Evolutionary conservation across 1,140 invertebrate species (phyloP), one percentile per base, ranked within the genome.

Genomic region (Parapsyche elsis): DNA sequence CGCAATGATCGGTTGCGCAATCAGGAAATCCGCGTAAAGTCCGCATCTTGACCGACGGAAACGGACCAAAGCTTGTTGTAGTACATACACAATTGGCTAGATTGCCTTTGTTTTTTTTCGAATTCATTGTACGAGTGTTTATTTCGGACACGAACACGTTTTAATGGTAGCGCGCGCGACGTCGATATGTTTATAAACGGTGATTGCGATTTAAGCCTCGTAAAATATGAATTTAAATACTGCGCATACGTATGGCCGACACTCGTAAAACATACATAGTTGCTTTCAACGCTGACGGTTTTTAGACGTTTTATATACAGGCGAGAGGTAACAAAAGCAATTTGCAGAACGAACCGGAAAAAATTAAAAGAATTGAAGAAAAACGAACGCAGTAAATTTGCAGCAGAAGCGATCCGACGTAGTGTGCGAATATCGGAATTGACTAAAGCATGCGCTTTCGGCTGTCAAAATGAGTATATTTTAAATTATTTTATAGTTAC

Each of bases 201-300:
- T 67, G 30, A 76, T 80, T 76, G 70, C 79, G 53, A 78, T 78
- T 81, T 81, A 78, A 78, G 57, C 44, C 73, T 57, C 80, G 46
- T 81, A 81, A 81, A 76, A 78, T 73, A 64, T 78, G 46, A 73
- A 77, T 81, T 78, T 46, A 81, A 81, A 74, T 64, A 38, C 57
- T 71, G 23, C 49, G 49, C 49, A 45, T 46, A 57, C 71, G 64
- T 38, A 38, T 4, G 30, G 7, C 57, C 76, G 24, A 64, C 45
- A 38, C 30, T 81, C 80, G 70, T 81, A 81, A 81, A 81, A 74
- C 49, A 23, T 81, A 81, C 80, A 78, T 53, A 30, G 80, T 81
- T 73, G 53, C 75, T 76, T 70, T 59, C 46, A 30, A 7, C 49
- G n/a, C 49, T 30, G n/a, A 16, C 1, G 16, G 73, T 75, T 75